A percentile compares a stretch with the other conserved stretches of the same genome.
Conservation (phyloP, 2,888 invertebrate genomes). For the Agonopterix heracliana region DNA sequence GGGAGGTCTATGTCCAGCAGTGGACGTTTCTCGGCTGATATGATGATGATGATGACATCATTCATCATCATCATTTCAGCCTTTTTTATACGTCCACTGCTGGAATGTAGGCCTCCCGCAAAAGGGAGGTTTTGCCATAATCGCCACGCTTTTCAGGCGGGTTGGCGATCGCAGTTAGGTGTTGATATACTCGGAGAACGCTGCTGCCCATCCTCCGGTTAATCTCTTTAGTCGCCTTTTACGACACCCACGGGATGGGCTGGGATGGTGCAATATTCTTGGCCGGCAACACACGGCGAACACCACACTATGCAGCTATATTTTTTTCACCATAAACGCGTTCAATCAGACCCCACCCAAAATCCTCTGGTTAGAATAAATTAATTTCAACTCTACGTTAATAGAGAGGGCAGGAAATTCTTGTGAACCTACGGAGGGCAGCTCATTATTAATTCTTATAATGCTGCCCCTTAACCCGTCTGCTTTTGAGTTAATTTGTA, state of each 20-base stretch:
- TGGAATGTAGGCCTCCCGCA: too few species aligned
- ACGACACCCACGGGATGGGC: background rate
- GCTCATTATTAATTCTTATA: slow-evolving; percentile 65
- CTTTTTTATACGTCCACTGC: too few species aligned
- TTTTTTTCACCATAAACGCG: slow-evolving; percentile 10
- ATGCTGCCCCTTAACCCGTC: slow-evolving; percentile 44
- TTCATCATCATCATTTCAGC: too few species aligned
- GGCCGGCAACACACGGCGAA: background rate
- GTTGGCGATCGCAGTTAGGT: too few species aligned
- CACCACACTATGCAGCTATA: background rate
- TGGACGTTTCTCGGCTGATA: too few species aligned
- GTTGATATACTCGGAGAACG: too few species aligned
- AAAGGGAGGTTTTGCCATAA: too few species aligned
- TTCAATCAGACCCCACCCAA: slow-evolving; percentile 13
- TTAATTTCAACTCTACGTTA: slow-evolving; percentile 57
- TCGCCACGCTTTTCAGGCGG: too few species aligned
- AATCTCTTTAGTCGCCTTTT: too few species aligned
- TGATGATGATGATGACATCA: too few species aligned
- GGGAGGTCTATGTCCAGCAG: too few species aligned
- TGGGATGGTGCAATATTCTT: background rate
- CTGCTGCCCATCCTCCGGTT: too few species aligned
- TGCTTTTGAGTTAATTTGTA: slow-evolving; percentile 50
- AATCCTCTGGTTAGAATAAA: slow-evolving; percentile 50
- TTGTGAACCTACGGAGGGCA: slow-evolving; percentile 33
- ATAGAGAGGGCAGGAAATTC: slow-evolving; percentile 50